A percentile compares a stretch with the other conserved stretches of the same genome.
phyloP scores from a whole-genome alignment of 2,113 vertebrate genomes.

The Prionailurus bengalensis region DNA sequence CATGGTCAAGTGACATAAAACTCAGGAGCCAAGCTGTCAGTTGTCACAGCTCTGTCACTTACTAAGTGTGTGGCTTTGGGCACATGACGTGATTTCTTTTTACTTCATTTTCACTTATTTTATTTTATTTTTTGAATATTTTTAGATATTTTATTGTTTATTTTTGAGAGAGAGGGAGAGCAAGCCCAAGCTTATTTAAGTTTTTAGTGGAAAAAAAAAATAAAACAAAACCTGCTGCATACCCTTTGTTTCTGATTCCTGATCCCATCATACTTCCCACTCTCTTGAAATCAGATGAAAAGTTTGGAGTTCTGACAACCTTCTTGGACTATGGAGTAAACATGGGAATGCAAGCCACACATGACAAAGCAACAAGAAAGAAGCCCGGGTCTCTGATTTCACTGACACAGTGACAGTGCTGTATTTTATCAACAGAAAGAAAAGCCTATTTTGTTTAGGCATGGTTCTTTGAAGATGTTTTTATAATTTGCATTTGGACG shows the following conservation, averaged over 20 bases:
- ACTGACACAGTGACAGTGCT: neutral
- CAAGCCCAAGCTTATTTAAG: neutral
- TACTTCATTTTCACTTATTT: no score
- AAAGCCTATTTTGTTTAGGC: neutral
- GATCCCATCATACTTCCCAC: neutral
- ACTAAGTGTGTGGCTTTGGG: neutral
- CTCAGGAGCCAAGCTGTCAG: neutral
- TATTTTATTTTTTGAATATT: no score
- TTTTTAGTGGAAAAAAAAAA: neutral
- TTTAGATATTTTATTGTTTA: no score
- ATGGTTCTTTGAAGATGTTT: neutral
- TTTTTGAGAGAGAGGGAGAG: no score
- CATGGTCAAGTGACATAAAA: fast-evolving
- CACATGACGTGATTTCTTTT: no score
- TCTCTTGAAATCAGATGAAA: neutral
- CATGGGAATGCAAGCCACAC: neutral
- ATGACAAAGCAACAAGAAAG: neutral
- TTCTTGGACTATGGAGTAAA: neutral
- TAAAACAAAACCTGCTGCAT: neutral
- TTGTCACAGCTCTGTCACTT: neutral
- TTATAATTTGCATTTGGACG: neutral
- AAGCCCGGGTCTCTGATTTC: neutral
- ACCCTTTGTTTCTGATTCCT: neutral
- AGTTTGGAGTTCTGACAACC: no score
- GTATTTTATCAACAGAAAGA: neutral